Percentiles rank a stretch among this genome's conserved stretches.
Conservation (phyloP, 2,888 invertebrate species). For the Crocallis elinguaria region DNA sequence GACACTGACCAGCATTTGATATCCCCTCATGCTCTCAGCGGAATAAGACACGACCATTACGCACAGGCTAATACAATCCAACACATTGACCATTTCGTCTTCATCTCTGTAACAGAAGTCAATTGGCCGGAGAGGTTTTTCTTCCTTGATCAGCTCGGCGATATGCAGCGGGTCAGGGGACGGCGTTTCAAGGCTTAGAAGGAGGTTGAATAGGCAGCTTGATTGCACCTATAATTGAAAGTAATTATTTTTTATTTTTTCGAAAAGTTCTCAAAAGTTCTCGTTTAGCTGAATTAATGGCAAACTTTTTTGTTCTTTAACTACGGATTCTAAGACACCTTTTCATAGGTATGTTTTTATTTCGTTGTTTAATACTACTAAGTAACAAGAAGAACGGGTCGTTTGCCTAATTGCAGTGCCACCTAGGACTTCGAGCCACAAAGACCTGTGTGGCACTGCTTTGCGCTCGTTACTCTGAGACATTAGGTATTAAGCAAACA, state of each 20-base stretch:
- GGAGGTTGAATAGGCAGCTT: slow-evolving; percentile 94
- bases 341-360: too few relatives aligned
- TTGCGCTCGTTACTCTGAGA: too few relatives aligned
- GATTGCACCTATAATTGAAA: slow-evolving; percentile 89
- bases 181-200: slow-evolving; percentile 96
- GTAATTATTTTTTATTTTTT: background rate
- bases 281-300: too few relatives aligned
- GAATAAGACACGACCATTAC: slow-evolving; percentile 99
- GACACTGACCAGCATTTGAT: slow-evolving; percentile 95
- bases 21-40: slow-evolving; percentile 96
- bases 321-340: too few relatives aligned
- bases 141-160: slow-evolving; percentile 95
- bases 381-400: too few relatives aligned
- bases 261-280: too few relatives aligned
- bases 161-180: slow-evolving; percentile 97
- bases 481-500: too few relatives aligned
- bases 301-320: too few relatives aligned
- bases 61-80: slow-evolving; percentile 99
- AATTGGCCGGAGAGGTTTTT: slow-evolving; percentile 95
- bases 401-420: too few relatives aligned
- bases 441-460: too few relatives aligned
- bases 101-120: slow-evolving; percentile 99
- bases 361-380: too few relatives aligned
- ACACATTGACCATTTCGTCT: slow-evolving; percentile 97
- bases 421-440: too few relatives aligned